A percentile compares a stretch with the other conserved stretches of the same genome.
Evolutionary conservation across 2,888 invertebrate genomes (phyloP).

Genomic region (Thymelicus lineola): DNA sequence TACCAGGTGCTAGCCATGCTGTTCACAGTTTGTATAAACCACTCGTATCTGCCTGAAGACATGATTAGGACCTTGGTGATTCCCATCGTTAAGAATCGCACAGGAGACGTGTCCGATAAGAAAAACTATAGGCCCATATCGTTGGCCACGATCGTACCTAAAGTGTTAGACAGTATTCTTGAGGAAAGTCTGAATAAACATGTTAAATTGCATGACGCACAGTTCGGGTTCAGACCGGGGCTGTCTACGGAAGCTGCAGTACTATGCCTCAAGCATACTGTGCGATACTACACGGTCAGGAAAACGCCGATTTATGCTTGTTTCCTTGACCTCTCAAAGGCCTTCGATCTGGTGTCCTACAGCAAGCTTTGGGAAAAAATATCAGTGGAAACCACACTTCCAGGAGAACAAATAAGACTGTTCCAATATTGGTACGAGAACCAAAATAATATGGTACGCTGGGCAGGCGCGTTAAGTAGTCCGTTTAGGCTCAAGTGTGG

Average conservation of each 20-base stretch:
- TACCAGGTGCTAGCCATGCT: conserved; percentile 39
- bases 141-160: conserved; percentile 43
- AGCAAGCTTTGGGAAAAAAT: conserved; percentile 40
- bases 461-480: conserved; percentile 20
- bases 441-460: conserved; percentile 29
- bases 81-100: conserved; percentile 44
- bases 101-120: conserved; percentile 39
- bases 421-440: conserved; percentile 19
- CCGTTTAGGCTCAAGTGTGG: conserved; percentile 30
- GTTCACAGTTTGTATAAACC: conserved; percentile 40
- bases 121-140: conserved; percentile 45
- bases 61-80: conserved; percentile 41
- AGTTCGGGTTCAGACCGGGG: conserved; percentile 36
- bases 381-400: conserved; percentile 6
- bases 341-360: conserved; percentile 41
- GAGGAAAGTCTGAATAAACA: conserved; percentile 25
- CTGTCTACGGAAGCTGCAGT: conserved; percentile 42
- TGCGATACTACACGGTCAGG: conserved; percentile 37
- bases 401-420: background rate
- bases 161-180: conserved; percentile 43
- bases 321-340: conserved; percentile 38
- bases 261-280: conserved; percentile 37
- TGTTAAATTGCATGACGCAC: conserved; percentile 36
- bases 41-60: conserved; percentile 35
- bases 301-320: conserved; percentile 39